These are phyloP conservation scores for Cheilosia vulpina DNA, from an alignment of 2,888 invertebrate species.

Conservation along the genomic window DNA sequence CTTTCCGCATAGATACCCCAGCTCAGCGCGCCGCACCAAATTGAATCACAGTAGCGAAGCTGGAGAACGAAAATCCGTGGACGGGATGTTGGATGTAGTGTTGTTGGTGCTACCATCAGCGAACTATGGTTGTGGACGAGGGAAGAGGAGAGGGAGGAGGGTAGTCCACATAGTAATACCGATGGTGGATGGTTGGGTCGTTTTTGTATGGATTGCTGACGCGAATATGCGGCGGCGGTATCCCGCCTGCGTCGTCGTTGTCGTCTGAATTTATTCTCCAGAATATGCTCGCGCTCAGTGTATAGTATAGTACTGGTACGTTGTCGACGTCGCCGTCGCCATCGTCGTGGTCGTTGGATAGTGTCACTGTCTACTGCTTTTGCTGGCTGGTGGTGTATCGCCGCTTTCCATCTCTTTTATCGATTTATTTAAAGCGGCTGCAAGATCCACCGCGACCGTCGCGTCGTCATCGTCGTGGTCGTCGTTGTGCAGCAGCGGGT, in stretches of 20 bases:
- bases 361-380: conserved; percentile 66
- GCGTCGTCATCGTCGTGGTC: conserved; percentile 41
- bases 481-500: conserved; percentile 35
- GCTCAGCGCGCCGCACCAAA: conserved; percentile 61
- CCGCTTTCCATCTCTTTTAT: conserved; percentile 75
- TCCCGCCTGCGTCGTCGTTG: conserved; percentile 74
- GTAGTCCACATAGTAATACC: conserved; percentile 46
- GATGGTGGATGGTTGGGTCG: conserved; percentile 71
- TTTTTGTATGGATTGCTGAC: conserved; percentile 72
- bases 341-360: conserved; percentile 56
- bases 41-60: conserved; percentile 74
- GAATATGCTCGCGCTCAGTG: conserved; percentile 57
- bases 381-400: conserved; percentile 68
- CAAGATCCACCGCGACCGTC: conserved; percentile 64
- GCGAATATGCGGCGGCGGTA: conserved; percentile 75
- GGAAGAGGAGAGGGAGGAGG: conserved; percentile 15
- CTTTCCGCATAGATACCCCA: conserved; percentile 58
- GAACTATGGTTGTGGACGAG: conserved; percentile 31
- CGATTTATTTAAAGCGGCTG: conserved; percentile 71
- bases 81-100: conserved; percentile 64
- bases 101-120: conserved; percentile 36
- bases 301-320: conserved; percentile 49
- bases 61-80: conserved; percentile 69
- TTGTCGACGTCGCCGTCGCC: conserved; percentile 45
- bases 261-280: conserved; percentile 64